Conservation (phyloP, 2,888 invertebrate genomes). For the Notodonta ziczac region DNA sequence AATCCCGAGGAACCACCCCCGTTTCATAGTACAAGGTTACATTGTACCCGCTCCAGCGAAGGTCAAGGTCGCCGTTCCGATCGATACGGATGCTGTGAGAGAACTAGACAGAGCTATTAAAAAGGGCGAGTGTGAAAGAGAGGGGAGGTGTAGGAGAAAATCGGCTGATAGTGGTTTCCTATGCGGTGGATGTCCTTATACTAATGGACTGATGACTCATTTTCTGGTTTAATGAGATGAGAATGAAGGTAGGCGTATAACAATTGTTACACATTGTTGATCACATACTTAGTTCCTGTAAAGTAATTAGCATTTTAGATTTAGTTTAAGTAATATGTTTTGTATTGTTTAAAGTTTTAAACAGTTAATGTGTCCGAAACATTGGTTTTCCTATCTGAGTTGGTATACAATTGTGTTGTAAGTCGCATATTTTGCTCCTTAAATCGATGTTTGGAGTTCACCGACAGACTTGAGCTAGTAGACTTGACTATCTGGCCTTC, state of each 20-base stretch:
- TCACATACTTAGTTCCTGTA: no score
- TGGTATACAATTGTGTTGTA: no score
- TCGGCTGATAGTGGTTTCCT: conserved; percentile 28
- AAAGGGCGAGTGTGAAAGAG: conserved; percentile 32
- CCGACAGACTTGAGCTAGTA: no score
- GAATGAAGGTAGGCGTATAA: neutral
- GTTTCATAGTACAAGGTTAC: conserved; percentile 58
- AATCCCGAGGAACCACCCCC: conserved; percentile 6
- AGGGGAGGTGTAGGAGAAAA: conserved; percentile 16
- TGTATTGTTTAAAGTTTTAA: no score
- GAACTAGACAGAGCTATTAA: conserved; percentile 45
- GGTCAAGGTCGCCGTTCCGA: conserved; percentile 70
- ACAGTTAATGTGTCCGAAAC: no score
- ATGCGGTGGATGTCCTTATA: conserved; percentile 25
- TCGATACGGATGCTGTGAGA: conserved; percentile 78
- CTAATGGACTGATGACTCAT: neutral
- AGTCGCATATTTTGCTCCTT: no score
- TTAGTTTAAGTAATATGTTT: no score
- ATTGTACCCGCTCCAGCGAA: conserved; percentile 49
- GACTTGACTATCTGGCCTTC: no score
- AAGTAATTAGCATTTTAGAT: no score
- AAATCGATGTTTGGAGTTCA: no score
- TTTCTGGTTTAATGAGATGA: conserved; percentile 8
- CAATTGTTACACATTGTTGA: no score
- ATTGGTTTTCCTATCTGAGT: no score